Conservation (phyloP, 2,888 invertebrate genomes). For the Ectemnius lituratus region DNA sequence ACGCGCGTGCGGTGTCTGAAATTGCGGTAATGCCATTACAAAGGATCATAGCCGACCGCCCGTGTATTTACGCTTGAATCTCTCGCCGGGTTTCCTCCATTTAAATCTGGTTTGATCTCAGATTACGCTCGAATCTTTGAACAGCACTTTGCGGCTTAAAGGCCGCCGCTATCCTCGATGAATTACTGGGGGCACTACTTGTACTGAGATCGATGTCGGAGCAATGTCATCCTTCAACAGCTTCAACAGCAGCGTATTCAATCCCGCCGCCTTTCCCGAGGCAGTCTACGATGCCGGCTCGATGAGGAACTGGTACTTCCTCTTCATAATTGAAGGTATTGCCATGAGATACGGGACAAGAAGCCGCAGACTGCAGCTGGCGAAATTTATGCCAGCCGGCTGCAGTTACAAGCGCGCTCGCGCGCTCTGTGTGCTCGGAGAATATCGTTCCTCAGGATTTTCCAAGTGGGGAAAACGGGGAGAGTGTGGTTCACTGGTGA, state of each 20-base stretch:
- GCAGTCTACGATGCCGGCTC: neutral
- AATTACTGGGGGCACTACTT: neutral
- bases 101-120: conserved; percentile 41
- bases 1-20: conserved; percentile 18
- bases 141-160: conserved; percentile 14
- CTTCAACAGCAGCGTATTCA: neutral
- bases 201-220: conserved; percentile 25
- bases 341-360: neutral
- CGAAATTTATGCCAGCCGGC: neutral
- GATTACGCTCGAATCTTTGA: conserved; percentile 36
- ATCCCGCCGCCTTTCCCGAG: conserved; percentile 8
- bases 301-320: neutral
- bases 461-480: neutral
- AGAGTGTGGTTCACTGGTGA: neutral
- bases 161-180: conserved; percentile 1
- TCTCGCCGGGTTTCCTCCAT: conserved; percentile 29
- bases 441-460: conserved; percentile 9
- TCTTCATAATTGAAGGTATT: neutral
- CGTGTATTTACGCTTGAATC: conserved; percentile 36
- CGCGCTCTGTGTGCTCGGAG: neutral
- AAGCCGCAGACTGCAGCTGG: neutral
- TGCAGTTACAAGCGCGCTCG: neutral
- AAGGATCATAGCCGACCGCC: conserved; percentile 39
- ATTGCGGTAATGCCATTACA: conserved; percentile 46
- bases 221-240: conserved; percentile 3